These are phyloP conservation scores for Amblyraja radiata DNA, from an alignment of 2,797 vertebrate species.

Conservation along the genomic window DNA sequence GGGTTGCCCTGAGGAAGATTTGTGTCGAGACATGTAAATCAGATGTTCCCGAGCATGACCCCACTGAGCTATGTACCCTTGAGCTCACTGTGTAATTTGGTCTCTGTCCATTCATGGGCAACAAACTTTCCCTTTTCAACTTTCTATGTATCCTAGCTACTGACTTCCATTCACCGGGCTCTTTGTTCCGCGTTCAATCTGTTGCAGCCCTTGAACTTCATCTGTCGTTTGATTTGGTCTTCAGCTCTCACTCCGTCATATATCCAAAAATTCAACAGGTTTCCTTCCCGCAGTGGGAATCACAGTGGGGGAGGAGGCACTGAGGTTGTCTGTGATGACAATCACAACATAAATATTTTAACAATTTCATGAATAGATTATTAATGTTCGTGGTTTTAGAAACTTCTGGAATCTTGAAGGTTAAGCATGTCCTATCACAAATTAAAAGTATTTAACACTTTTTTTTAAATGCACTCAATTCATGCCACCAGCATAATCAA, in stretches of 20 bases:
- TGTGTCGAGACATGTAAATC: not conserved
- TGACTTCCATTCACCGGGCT: not conserved
- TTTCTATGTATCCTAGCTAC: not conserved
- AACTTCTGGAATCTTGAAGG: not conserved
- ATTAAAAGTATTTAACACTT: not conserved
- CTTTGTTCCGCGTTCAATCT: not conserved
- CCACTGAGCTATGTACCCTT: not conserved
- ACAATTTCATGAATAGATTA: not conserved
- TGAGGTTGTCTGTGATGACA: not conserved
- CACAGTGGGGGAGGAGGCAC: not conserved
- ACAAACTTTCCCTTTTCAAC: not conserved
- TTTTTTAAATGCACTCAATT: not conserved
- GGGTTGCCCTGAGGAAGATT: not conserved
- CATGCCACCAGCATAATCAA: no score
- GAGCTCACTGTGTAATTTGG: not conserved
- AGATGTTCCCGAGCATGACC: not conserved
- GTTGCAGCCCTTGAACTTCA: not conserved
- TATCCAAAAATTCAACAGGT: conserved; percentile 6
- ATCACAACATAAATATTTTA: not conserved
- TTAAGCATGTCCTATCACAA: not conserved
- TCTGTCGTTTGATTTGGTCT: not conserved
- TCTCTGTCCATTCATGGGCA: not conserved
- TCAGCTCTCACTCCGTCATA: not conserved
- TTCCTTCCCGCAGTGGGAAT: not conserved
- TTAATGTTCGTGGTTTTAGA: not conserved